Base-by-base conservation (phyloP, 2,113 vertebrate genomes). In the Apistogramma diplotaenia region DNA sequence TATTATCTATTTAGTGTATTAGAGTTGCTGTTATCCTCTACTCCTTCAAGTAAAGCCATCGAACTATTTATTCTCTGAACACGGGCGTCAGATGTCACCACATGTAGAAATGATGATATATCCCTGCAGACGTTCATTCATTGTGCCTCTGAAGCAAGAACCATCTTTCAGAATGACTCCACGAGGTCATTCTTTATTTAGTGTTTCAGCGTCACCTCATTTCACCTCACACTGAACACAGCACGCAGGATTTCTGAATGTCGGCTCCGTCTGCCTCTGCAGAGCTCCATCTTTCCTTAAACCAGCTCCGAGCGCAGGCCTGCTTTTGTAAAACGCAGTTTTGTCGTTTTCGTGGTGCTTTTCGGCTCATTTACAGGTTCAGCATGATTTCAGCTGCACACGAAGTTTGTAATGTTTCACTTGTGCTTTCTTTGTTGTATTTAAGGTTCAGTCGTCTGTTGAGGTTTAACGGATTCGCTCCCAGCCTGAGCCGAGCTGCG, bases 131-230 rank as follows among this genome's bases (percentile, higher is more conserved):
- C 57, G 2, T 71, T 51, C 70, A 59, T 87, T 87, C 84, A 81
- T 76, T 31, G 86, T 87, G 88, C 84, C 88, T 90, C 88, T 88
- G 84, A 86, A 88, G 81, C 87, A 8, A 73, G 57, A 74, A 79
- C 10, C 76, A 55, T 55, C 61, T 0, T 16, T 35, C 8, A 74
- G 76, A 80, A 79, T 67, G 85, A 81, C 72, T 81, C 80, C 43
- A 59, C 55, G 1, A 3, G 0, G 16, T 71, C 74, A 49, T 79
- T 85, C 76, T 77, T 29, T 25, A 35, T 85, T 90, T 78, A 79
- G 78, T 84, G 85, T 87, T 83, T 92, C 84, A 82, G 76, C 18
- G 40, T 37, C 78, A 70, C 73, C 13, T 60, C 85, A 86, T 76
- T 54, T 60, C 86, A 60, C 65, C 62, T 43, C 56, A 23, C 33